Evolutionary conservation across 2,888 invertebrate genomes (phyloP), one percentile per base, ranked within the genome.

Genomic region (Eustalomyia histrio): DNA sequence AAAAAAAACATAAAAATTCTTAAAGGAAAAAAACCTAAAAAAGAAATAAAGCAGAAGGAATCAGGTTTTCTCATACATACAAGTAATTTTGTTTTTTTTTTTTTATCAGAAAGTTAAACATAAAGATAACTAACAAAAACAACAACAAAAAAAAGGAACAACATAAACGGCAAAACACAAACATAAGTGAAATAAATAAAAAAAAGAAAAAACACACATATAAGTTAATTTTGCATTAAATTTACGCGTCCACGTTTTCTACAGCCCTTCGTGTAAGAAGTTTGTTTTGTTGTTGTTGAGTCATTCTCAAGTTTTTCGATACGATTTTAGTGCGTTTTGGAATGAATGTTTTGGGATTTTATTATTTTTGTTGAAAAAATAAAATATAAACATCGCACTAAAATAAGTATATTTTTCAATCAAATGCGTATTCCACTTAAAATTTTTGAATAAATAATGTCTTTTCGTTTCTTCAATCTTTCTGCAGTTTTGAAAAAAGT

Each of bases 221-320:
- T n/a, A n/a, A n/a, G n/a, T n/a, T 75, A 50, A 68, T 79, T 75
- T 71, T 65, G 39, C 35, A 76, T 57, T 57, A 35, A 76, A 35
- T 63, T 67, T 55, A 61, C 7, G 47, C 21, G 8, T 69, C 39
- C 60, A 74, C 68, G 74, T 74, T 79, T 74, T 69, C 52, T n/a
- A 35, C 39, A 63, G 50, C 18, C 58, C 47, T 65, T 57, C 52
- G 16, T 57, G 64, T 10, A 65, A 65, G 76, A 67, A 61, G 64
- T 72, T 21, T 43, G 16, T 61, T 72, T 21, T 43, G 16, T 61
- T 52, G n/a, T 69, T 24, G 24, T 29, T n/a, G n/a, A n/a, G n/a
- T n/a, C n/a, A n/a, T n/a, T n/a, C n/a, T n/a, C n/a, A n/a, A n/a
- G n/a, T n/a, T n/a, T n/a, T n/a, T n/a, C n/a, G n/a, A n/a, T n/a